Percentiles rank a stretch among this genome's conserved stretches.
Evolutionary conservation across 2,888 invertebrate species (phyloP).

Genomic region (Ennomos fuscantarius): DNA sequence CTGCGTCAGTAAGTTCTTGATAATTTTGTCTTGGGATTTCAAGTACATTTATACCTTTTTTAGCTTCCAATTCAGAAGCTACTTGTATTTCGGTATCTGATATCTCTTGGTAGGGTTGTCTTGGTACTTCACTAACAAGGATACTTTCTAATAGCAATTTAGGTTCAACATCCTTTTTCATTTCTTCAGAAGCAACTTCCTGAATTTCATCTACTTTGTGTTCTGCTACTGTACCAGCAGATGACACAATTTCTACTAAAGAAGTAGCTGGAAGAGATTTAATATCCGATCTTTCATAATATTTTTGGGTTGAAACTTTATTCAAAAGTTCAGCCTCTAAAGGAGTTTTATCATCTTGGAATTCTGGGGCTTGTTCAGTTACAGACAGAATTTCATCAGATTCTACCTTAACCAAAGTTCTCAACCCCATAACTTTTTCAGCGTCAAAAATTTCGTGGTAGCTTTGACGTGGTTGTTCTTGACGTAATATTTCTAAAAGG

Average conservation of each 20-base stretch:
- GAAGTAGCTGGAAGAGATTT: conserved; percentile 46
- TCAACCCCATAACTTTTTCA: conserved; percentile 46
- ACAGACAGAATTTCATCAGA: conserved; percentile 35
- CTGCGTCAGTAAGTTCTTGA: conserved; percentile 53
- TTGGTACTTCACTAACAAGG: conserved; percentile 28
- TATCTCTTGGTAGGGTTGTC: conserved; percentile 36
- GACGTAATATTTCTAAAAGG: conserved; percentile 31
- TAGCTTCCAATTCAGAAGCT: conserved; percentile 2
- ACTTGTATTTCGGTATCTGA: conserved; percentile 20
- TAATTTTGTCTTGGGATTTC: conserved; percentile 40
- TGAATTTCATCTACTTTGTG: conserved; percentile 30
- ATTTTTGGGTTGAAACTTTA: conserved; percentile 37
- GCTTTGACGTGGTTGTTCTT: conserved; percentile 50
- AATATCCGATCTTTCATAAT: conserved; percentile 42
- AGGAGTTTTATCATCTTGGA: conserved; percentile 29
- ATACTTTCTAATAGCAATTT: conserved; percentile 26
- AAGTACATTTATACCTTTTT: neutral
- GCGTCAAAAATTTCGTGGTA: conserved; percentile 60
- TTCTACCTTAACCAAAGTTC: conserved; percentile 36
- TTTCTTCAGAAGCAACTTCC: conserved; percentile 34
- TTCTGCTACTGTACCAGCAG: conserved; percentile 33
- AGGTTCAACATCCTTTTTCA: conserved; percentile 24
- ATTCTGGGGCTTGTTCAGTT: conserved; percentile 29
- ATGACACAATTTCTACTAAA: conserved; percentile 37
- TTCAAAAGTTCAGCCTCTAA: conserved; percentile 16